Evolutionary conservation across 2,113 vertebrate genomes (phyloP), one percentile per base, ranked within the genome.

Genomic region (Erinaceus europaeus): DNA sequence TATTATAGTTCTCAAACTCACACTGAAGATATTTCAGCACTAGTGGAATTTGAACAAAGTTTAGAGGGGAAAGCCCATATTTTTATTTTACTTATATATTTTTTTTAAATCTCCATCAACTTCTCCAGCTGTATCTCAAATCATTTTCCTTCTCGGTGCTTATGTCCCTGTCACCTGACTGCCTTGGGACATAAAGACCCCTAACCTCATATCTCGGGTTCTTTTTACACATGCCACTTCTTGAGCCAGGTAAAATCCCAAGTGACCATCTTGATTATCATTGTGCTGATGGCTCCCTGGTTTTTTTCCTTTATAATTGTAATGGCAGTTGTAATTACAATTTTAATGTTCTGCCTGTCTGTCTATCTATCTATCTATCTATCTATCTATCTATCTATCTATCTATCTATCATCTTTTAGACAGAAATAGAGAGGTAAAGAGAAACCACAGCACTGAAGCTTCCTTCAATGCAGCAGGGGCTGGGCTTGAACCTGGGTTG

Each of bases 141-240:
- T 21, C 40, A 55, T 57, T 62, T 65, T 77, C 62, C 44, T 3
- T 1, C 27, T 57, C 27, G 4, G 3, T 40, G 18, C 55, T 29
- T 2, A 2, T 23, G n/a, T 62, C 27, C 48, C 23, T n/a, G 5
- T 67, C 59, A 52, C 13, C 17, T 40, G 34, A 4, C 9, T 62
- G 55, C 21, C 57, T 42, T 4, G 11, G 34, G 55, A 53, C 34
- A 73, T 13, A 34, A 1, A 0, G 2, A 0, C 0, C 18, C 18
- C 29, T 34, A n/a, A 36, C 67, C n/a, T 55, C 23, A 36, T 32
- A 69, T 69, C 81, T 55, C 1, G 8, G 25, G 44, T 42, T 84
- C n/a, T 32, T 42, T 78, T 42, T 9, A 29, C 46, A n/a, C n/a
- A n/a, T n/a, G n/a, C 14, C 27, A 52, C 42, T 46, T 62, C 27